Conservation (phyloP, 2,113 vertebrate species). For the Pterocles burchelli region DNA sequence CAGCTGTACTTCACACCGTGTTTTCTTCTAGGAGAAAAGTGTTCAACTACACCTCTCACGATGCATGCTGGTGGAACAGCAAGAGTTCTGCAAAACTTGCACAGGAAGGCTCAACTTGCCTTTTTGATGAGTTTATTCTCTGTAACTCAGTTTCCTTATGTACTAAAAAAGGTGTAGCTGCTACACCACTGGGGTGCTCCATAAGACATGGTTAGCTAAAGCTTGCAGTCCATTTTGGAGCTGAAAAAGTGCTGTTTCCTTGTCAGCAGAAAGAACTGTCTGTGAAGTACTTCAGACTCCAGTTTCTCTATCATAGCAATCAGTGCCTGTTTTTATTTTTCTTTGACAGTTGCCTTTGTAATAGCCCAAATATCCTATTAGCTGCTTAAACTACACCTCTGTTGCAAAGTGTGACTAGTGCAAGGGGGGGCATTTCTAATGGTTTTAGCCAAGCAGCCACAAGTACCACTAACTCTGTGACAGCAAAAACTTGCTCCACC, state of each 20-base stretch:
- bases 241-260: background rate
- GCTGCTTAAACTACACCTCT: background rate
- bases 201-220: background rate
- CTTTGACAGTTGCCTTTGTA: background rate
- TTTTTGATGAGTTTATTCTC: background rate
- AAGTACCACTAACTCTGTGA: background rate
- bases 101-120: background rate
- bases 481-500: background rate
- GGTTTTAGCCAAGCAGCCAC: background rate
- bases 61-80: background rate
- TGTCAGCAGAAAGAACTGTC: background rate
- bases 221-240: background rate
- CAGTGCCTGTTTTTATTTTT: background rate
- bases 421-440: background rate
- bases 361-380: background rate
- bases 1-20: background rate
- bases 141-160: background rate
- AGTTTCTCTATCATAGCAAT: background rate
- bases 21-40: background rate
- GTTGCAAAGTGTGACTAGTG: accelerated
- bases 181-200: background rate
- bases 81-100: background rate
- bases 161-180: background rate
- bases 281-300: background rate
- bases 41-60: background rate